These are phyloP conservation scores for Argyresthia goedartella DNA, from an alignment of 2,888 invertebrate species.

Conservation along the genomic window DNA sequence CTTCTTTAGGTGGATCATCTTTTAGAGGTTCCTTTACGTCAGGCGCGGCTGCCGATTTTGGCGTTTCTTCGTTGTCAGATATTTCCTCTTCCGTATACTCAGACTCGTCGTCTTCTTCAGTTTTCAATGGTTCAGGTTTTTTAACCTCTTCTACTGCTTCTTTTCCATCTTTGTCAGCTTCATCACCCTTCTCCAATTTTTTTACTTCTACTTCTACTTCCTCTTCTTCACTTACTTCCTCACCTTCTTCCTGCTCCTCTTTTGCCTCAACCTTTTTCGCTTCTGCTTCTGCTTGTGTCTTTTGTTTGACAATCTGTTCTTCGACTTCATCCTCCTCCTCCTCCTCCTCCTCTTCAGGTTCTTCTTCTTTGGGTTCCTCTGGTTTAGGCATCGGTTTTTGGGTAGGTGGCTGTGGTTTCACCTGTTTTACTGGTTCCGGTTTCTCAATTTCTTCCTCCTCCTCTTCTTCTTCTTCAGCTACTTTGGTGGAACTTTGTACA, in stretches of 20 bases:
- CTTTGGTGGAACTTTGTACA: slow-evolving; percentile 24
- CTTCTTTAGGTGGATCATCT: slow-evolving; percentile 11
- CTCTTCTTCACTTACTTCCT: slow-evolving; percentile 15
- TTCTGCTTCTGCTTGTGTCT: slow-evolving; percentile 13
- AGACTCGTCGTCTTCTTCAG: slow-evolving; percentile 21
- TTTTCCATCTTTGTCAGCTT: background rate
- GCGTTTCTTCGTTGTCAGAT: slow-evolving; percentile 17
- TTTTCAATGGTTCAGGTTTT: slow-evolving; percentile 13
- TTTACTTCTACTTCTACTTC: slow-evolving; percentile 9
- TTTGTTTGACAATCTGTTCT: slow-evolving; percentile 16
- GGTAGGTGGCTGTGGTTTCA: slow-evolving; percentile 13
- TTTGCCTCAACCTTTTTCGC: slow-evolving; percentile 14
- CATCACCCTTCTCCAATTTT: slow-evolving; percentile 10
- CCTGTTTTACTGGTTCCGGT: slow-evolving; percentile 16
- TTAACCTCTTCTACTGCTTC: slow-evolving; percentile 8
- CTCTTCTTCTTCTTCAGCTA: slow-evolving; percentile 29
- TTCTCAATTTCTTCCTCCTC: slow-evolving; percentile 26
- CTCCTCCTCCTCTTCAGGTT: slow-evolving; percentile 13
- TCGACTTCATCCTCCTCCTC: slow-evolving; percentile 11
- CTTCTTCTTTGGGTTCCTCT: slow-evolving; percentile 11
- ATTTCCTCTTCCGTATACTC: slow-evolving; percentile 15
- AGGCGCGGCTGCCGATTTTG: slow-evolving; percentile 10
- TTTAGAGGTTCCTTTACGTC: slow-evolving; percentile 9
- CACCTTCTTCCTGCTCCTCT: slow-evolving; percentile 8
- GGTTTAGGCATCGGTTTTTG: slow-evolving; percentile 17